Conservation (phyloP, 2,113 vertebrate species). For the Hippocampus zosterae region DNA sequence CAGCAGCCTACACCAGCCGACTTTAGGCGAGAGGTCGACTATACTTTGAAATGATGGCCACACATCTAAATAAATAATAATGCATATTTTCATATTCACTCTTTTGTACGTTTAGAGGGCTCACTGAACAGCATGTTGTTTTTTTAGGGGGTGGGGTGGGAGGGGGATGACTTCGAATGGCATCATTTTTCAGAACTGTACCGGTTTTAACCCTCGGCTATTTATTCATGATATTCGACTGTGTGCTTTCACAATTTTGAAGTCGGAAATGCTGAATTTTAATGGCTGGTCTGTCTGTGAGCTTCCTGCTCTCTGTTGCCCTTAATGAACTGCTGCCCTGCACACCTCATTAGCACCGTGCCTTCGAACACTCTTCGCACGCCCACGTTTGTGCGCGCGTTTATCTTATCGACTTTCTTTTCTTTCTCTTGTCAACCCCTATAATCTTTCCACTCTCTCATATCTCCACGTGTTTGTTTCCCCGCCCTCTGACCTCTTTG, state of each 20-base stretch:
- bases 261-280: slow-evolving; percentile 23
- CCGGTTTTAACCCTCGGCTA: background rate
- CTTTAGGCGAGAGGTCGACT: too few relatives aligned
- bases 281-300: slow-evolving; percentile 40
- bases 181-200: background rate
- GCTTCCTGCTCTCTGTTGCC: slow-evolving; percentile 33
- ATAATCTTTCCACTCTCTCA: slow-evolving; percentile 15
- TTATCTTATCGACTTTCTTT: slow-evolving; percentile 21
- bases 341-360: slow-evolving; percentile 49
- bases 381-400: slow-evolving; percentile 25
- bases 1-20: too few relatives aligned
- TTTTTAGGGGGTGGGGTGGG: too few relatives aligned
- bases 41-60: too few relatives aligned
- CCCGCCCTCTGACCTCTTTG: slow-evolving; percentile 16
- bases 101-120: too few relatives aligned
- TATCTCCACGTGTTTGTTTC: slow-evolving; percentile 27
- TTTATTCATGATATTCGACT: background rate
- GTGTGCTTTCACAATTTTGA: background rate
- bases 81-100: too few relatives aligned
- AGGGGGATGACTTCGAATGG: too few relatives aligned
- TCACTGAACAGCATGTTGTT: too few relatives aligned
- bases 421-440: slow-evolving; percentile 5
- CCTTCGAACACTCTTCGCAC: slow-evolving; percentile 17
- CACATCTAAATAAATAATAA: too few relatives aligned
- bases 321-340: slow-evolving; percentile 46